These are phyloP conservation scores for Ligdia adustata DNA, from an alignment of 2,888 invertebrate genomes.

Conservation along the genomic window DNA sequence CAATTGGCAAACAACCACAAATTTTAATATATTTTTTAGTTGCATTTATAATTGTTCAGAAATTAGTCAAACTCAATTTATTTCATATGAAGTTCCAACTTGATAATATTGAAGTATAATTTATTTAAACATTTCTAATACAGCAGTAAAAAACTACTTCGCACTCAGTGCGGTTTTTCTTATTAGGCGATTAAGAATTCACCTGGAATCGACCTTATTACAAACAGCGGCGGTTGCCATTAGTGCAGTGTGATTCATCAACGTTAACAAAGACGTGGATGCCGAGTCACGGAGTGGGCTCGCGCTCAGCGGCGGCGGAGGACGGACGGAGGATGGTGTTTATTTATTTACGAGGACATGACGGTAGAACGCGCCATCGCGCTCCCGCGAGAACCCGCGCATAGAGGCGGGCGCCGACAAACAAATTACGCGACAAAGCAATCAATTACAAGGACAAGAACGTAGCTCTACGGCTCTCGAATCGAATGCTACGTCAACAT, in stretches of 20 bases:
- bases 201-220: constrained; percentile 11
- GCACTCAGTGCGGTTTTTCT: background rate
- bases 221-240: constrained; percentile 24
- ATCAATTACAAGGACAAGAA: constrained; percentile 81
- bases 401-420: constrained; percentile 65
- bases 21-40: no score
- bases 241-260: constrained; percentile 53
- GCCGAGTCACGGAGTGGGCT: constrained; percentile 56
- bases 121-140: no score
- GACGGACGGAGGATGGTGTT: constrained; percentile 53
- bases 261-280: constrained; percentile 49
- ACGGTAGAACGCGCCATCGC: constrained; percentile 63
- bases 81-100: no score
- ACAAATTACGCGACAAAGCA: constrained; percentile 84
- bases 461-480: constrained; percentile 67
- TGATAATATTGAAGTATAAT: background rate
- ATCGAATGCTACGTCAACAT: constrained; percentile 81
- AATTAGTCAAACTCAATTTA: no score
- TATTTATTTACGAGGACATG: constrained; percentile 76
- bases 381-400: constrained; percentile 67
- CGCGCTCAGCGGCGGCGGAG: constrained; percentile 23
- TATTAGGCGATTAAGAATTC: constrained; percentile 6
- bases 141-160: background rate
- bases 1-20: no score
- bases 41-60: no score